Conservation (phyloP, 2,113 vertebrate genomes). For the Lophochroa leadbeateri region DNA sequence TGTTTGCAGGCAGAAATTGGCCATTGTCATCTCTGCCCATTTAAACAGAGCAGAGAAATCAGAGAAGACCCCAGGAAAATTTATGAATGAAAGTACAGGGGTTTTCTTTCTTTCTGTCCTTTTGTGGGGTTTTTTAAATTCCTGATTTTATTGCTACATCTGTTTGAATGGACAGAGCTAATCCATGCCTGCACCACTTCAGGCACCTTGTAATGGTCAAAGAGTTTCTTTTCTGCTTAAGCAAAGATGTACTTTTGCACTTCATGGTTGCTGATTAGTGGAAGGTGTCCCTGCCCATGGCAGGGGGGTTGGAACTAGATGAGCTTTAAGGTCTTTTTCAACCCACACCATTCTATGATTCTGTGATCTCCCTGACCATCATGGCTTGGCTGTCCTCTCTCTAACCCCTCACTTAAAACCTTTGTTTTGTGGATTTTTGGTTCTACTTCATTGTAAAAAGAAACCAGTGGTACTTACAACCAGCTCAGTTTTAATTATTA, state of each 20-base stretch:
- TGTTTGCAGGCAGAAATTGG: slow-evolving; percentile 1
- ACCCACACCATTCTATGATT: not conserved
- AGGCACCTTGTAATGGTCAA: not conserved
- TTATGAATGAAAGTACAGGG: not conserved
- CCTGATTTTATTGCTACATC: not conserved
- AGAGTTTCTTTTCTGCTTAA: not conserved
- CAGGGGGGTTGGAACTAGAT: not conserved
- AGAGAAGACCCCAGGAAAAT: not conserved
- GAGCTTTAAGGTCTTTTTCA: not conserved
- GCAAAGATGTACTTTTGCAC: not conserved
- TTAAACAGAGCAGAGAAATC: not conserved
- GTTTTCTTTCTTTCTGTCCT: not conserved
- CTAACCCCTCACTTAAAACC: not conserved
- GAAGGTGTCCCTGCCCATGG: not conserved
- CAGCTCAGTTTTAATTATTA: not conserved
- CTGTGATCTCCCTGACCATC: not conserved
- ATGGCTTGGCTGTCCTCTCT: not conserved
- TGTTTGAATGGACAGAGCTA: not conserved
- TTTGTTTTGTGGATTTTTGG: not conserved
- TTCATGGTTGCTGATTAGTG: not conserved
- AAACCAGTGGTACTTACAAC: not conserved
- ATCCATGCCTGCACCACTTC: not conserved
- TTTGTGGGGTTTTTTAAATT: not conserved
- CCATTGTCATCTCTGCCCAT: not conserved
- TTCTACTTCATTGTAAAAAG: not conserved